Evolutionary conservation across 1,140 invertebrate species (phyloP), one percentile per base, ranked within the genome.

Genomic region (Pseudomyrmex pallidus): DNA sequence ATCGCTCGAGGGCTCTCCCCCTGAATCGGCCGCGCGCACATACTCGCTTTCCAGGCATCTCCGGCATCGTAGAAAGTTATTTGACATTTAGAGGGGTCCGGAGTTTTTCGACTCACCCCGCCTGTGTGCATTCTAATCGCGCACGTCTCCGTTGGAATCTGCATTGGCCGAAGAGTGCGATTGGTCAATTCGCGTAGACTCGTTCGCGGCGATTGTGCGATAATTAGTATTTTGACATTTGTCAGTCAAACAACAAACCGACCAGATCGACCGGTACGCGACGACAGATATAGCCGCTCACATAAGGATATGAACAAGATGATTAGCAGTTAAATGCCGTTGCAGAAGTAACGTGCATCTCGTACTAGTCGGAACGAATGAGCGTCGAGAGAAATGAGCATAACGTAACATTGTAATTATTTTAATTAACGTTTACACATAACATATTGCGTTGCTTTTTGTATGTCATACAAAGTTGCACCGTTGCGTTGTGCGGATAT

Each of bases 61-160:
- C 5, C 46, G 54, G 72, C 52, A 50, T 64, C 67, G 66, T 88
- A 90, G 86, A 88, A 86, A 87, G 84, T 86, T 89, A 85, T 89
- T 85, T 89, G 86, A 89, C 87, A 89, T 89, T 89, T 89, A 86
- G 64, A 63, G 70, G 74, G 64, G 50, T 74, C 44, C 64, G 57
- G 74, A 74, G 74, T 76, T 80, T 86, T 88, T 86, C 54, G 67
- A 84, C 35, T 22, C 62, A 52, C 50, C 50, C 50, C 9, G 10
- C 48, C 12, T 25, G 52, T 44, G 5, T 20, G 20, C 48, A 52
- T 54, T n/a, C 13, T 74, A n/a, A 5, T n/a, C 44, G 54, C 63
- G 57, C 61, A 57, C 25, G 73, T 46, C 57, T 8, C 7, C n/a
- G n/a, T 9, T 35, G 35, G 35, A 35, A 35, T 35, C 35, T 35